Conservation (phyloP, 2,113 vertebrate species). For the Probosciger aterrimus region DNA sequence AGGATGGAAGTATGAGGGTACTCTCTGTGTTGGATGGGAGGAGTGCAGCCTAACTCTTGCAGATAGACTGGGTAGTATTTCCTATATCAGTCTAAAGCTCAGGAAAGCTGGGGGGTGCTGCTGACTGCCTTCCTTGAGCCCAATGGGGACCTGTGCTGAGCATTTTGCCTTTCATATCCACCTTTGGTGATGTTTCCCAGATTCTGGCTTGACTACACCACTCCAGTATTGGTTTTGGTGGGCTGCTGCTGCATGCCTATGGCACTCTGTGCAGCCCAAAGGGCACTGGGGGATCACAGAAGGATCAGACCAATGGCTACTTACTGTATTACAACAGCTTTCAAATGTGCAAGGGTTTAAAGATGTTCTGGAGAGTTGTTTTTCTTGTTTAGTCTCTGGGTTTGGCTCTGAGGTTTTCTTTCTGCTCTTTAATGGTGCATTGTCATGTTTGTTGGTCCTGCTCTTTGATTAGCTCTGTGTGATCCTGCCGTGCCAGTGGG, state of each 20-base stretch:
- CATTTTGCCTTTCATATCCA: background rate
- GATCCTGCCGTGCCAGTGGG: background rate
- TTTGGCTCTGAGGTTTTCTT: background rate
- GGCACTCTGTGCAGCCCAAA: background rate
- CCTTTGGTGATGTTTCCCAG: background rate
- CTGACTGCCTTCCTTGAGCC: background rate
- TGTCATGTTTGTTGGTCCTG: background rate
- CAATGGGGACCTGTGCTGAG: background rate
- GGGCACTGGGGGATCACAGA: background rate
- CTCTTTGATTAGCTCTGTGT: background rate
- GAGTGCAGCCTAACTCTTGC: background rate
- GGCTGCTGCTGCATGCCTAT: background rate
- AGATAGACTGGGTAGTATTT: rapidly evolving
- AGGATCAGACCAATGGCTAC: background rate
- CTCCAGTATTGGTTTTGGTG: background rate
- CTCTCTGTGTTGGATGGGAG: background rate
- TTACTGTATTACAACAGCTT: background rate
- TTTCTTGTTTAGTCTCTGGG: background rate
- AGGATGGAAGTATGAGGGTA: background rate
- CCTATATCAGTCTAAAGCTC: rapidly evolving
- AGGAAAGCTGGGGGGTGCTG: background rate
- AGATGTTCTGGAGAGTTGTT: background rate
- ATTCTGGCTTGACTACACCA: background rate
- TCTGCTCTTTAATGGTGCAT: background rate
- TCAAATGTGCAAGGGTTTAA: background rate